These are phyloP conservation scores for Grammatotria lemairii DNA, from an alignment of 2,113 vertebrate genomes.

Conservation along the genomic window DNA sequence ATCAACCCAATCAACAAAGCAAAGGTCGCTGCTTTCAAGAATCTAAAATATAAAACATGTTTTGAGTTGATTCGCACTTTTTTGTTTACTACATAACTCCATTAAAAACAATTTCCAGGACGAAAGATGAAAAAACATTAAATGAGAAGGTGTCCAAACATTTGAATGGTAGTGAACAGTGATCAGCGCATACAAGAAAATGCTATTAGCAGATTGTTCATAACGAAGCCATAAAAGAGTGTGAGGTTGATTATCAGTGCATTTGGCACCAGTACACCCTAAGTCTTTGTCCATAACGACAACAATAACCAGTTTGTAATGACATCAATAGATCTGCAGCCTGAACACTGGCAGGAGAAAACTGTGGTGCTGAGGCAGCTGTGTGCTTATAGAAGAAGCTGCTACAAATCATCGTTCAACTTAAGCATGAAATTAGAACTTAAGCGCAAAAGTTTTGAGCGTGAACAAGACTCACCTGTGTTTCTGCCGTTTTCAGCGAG, in stretches of 20 bases:
- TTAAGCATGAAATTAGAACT: neutral
- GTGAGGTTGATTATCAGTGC: accelerated
- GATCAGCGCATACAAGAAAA: neutral
- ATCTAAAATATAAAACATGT: neutral
- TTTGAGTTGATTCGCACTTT: neutral
- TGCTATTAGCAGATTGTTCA: neutral
- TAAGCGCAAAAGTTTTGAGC: no score
- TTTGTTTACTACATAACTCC: neutral
- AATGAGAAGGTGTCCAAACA: neutral
- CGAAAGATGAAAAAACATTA: accelerated
- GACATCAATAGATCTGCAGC: accelerated
- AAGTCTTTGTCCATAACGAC: accelerated
- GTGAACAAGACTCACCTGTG: neutral
- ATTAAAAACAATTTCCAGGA: neutral
- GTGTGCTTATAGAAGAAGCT: neutral
- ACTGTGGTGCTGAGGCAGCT: neutral
- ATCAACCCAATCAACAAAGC: neutral
- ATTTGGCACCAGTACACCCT: accelerated
- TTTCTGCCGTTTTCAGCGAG: neutral
- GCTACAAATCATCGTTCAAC: neutral
- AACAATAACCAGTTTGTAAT: neutral
- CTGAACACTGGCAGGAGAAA: neutral
- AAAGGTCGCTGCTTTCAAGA: neutral
- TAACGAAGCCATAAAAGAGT: neutral
- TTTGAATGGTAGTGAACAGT: neutral